phyloP scores from a whole-genome alignment of 1,140 invertebrate species.

The Helicoverpa armigera region DNA sequence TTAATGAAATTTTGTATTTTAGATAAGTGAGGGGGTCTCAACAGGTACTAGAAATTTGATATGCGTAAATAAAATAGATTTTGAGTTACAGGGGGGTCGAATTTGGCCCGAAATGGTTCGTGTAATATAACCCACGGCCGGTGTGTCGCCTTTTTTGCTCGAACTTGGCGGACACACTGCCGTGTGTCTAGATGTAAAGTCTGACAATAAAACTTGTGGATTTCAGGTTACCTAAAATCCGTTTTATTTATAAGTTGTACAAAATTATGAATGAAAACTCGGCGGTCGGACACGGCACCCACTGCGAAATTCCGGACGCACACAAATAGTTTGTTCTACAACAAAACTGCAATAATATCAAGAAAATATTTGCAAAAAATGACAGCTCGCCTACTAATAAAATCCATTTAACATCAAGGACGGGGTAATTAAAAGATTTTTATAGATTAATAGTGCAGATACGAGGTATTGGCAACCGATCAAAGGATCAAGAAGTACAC shows the following conservation, averaged over 20 bases:
- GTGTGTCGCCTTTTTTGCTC: no score
- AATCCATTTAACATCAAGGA: not conserved
- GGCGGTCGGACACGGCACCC: slow-evolving; percentile 17
- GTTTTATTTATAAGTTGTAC: slow-evolving; percentile 16
- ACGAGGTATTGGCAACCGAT: slow-evolving; percentile 31
- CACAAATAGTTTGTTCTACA: slow-evolving; percentile 10
- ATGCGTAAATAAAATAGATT: no score
- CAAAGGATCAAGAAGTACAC: slow-evolving; percentile 43
- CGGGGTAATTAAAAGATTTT: slow-evolving; percentile 8
- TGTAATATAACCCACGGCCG: no score
- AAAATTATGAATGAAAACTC: slow-evolving; percentile 21
- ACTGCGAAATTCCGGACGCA: slow-evolving; percentile 15
- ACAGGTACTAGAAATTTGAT: no score
- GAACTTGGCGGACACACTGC: no score
- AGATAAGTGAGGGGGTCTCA: no score
- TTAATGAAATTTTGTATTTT: no score
- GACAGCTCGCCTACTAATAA: not conserved
- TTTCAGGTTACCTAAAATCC: slow-evolving; percentile 4
- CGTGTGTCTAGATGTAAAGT: no score
- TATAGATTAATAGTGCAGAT: not conserved
- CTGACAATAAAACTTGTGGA: not conserved
- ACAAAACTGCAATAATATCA: slow-evolving; percentile 11
- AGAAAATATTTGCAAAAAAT: not conserved
- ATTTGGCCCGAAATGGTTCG: no score
- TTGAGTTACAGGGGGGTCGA: no score